Percentiles rank a stretch among this genome's conserved stretches.
Conservation (phyloP, 2,888 invertebrate genomes). For the Drosophila siamana region DNA sequence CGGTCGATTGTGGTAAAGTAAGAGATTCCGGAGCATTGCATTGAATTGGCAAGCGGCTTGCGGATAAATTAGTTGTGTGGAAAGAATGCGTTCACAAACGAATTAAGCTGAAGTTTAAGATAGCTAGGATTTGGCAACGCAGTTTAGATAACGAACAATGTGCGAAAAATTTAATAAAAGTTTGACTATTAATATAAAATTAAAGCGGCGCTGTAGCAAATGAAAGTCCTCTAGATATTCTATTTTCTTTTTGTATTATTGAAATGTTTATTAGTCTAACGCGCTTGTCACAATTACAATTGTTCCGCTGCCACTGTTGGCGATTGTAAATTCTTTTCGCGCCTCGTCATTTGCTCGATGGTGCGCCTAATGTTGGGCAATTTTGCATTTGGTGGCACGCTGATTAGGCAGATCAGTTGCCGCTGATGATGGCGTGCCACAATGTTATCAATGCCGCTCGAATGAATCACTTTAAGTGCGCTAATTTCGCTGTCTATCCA, state of each 20-base stretch:
- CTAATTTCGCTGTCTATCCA: conserved; percentile 52
- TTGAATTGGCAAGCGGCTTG: neutral
- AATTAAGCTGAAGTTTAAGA: no score
- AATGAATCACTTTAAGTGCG: conserved; percentile 73
- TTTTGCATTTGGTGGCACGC: conserved; percentile 44
- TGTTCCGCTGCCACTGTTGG: neutral
- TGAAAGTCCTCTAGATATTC: no score
- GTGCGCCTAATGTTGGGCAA: conserved; percentile 38
- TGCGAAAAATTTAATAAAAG: no score
- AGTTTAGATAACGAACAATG: no score
- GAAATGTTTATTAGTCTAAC: neutral
- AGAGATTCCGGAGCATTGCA: neutral
- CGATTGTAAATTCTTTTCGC: conserved; percentile 37
- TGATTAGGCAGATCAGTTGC: conserved; percentile 37
- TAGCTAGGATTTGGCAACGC: no score
- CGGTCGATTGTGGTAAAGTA: neutral
- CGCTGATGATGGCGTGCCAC: conserved; percentile 61
- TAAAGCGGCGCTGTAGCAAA: no score
- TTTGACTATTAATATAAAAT: no score
- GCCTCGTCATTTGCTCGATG: conserved; percentile 44
- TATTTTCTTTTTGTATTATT: neutral
- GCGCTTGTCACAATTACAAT: conserved; percentile 32
- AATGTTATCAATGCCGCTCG: conserved; percentile 67
- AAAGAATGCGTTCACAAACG: neutral
- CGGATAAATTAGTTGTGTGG: neutral